These are phyloP conservation scores for Crenuchus spilurus DNA, from an alignment of 2,797 vertebrate species.

Conservation along the genomic window DNA sequence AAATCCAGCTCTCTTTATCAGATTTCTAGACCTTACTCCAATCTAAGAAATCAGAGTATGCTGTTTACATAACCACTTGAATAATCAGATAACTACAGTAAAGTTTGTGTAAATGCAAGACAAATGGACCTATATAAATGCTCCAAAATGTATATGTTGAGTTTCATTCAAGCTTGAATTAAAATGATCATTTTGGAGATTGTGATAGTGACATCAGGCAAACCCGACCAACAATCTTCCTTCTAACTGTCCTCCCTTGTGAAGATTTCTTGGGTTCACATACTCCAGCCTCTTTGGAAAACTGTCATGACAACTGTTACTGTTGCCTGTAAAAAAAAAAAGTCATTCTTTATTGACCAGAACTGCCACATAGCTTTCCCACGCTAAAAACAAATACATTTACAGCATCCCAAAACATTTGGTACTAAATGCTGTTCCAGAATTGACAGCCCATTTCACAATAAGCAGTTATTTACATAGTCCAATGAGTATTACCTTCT, in stretches of 20 bases:
- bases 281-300: not conserved
- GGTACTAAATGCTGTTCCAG: not conserved
- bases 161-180: no score
- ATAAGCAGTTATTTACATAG: not conserved
- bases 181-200: no score
- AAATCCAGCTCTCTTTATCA: no score
- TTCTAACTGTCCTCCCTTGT: not conserved
- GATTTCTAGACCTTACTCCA: no score
- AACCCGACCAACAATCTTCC: not conserved
- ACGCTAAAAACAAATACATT: not conserved
- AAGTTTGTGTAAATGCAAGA: no score
- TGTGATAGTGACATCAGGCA: no score
- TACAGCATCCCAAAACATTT: not conserved
- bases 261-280: not conserved
- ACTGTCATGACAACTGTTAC: conserved; percentile 5
- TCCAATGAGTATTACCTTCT: not conserved
- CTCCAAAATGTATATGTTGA: no score
- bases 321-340: conserved; percentile 7
- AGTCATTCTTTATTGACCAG: not conserved
- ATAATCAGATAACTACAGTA: no score
- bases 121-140: no score
- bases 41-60: no score
- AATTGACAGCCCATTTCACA: not conserved
- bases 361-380: not conserved
- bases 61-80: no score